phyloP scores from a whole-genome alignment of 2,797 vertebrate genomes.

The Siniperca obscura region DNA sequence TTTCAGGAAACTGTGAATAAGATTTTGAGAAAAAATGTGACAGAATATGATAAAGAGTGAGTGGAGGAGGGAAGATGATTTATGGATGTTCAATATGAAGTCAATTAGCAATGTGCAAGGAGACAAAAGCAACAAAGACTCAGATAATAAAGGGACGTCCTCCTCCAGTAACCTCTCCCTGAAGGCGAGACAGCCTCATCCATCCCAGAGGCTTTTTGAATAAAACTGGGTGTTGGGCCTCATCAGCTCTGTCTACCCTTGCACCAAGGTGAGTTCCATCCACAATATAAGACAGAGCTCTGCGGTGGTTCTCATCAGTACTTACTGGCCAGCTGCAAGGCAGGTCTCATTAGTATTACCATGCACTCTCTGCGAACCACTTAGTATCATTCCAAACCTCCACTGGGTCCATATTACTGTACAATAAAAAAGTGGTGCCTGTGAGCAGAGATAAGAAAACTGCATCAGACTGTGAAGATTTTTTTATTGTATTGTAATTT shows the following conservation, averaged over 20 bases:
- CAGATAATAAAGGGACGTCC: constrained; percentile 12
- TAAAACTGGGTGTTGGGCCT: constrained; percentile 32
- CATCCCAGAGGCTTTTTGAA: constrained; percentile 26
- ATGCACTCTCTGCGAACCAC: constrained; percentile 63
- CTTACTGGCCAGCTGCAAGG: constrained; percentile 37
- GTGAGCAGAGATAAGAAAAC: constrained; percentile 38
- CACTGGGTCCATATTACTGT: constrained; percentile 27
- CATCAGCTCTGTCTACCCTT: constrained; percentile 38
- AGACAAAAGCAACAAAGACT: constrained; percentile 21
- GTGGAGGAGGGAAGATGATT: constrained; percentile 13
- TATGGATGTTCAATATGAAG: constrained; percentile 29
- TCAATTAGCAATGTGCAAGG: neutral
- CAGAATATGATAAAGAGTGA: constrained; percentile 16
- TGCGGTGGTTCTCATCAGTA: constrained; percentile 40
- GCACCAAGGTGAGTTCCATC: constrained; percentile 56
- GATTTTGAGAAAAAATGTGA: neutral
- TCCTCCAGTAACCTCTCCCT: constrained; percentile 18
- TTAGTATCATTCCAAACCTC: constrained; percentile 52
- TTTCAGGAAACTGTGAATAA: constrained; percentile 35
- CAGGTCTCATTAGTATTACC: constrained; percentile 48
- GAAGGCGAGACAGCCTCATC: constrained; percentile 16
- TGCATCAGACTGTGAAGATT: neutral
- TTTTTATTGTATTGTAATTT: neutral
- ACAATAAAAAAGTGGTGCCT: constrained; percentile 40
- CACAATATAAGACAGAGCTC: constrained; percentile 23